phyloP scores from a whole-genome alignment of 1,140 invertebrate species.

The Drosophila sturtevanti region DNA sequence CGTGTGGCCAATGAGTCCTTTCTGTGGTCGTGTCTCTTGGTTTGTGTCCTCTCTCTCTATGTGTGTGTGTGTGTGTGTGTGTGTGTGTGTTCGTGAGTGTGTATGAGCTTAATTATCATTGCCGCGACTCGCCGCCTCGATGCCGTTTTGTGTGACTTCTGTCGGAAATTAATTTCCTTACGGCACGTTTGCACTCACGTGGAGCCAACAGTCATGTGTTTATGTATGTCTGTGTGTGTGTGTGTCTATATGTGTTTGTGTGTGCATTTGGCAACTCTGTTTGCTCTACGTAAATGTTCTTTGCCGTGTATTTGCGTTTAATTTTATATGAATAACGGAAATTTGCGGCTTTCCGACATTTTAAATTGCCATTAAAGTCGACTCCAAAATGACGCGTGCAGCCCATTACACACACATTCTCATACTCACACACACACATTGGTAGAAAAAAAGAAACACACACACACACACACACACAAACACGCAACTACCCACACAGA shows the following conservation, averaged over 20 bases:
- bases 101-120: conserved; percentile 70
- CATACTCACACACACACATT: background rate
- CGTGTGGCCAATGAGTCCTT: conserved; percentile 33
- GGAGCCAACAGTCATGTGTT: conserved; percentile 32
- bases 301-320: conserved; percentile 67
- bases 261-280: conserved; percentile 19
- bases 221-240: conserved; percentile 20
- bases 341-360: conserved; percentile 79
- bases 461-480: background rate
- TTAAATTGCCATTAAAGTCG: conserved; percentile 75
- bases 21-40: conserved; percentile 19
- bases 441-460: conserved; percentile 13
- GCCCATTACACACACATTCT: conserved; percentile 42
- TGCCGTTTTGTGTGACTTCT: conserved; percentile 77
- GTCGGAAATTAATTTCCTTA: conserved; percentile 81
- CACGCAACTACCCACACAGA: background rate
- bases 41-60: background rate
- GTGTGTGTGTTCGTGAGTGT: conserved; percentile 17
- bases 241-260: conserved; percentile 38
- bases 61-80: too few relatives aligned
- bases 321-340: conserved; percentile 78
- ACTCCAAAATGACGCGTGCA: conserved; percentile 3
- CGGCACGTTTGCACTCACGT: conserved; percentile 36
- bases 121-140: conserved; percentile 53
- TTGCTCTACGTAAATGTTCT: conserved; percentile 39